Base-by-base conservation (phyloP, 2,888 invertebrate genomes). In the Octonoba sinensis region DNA sequence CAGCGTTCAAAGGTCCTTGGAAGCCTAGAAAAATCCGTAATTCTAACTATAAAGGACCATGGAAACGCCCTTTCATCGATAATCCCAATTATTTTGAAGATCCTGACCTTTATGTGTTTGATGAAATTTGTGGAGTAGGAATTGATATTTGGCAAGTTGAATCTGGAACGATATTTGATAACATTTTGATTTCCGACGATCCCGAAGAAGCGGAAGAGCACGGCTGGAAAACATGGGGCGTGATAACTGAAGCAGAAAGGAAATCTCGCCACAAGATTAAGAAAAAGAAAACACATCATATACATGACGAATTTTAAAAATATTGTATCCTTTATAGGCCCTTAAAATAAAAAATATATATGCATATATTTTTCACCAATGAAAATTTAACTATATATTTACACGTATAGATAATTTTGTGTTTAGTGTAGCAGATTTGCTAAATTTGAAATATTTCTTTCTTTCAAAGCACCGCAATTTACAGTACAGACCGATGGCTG, bases 1-100 rank as follows among this genome's bases (percentile, higher is more conserved):
- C 99, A 24, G 97, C 97, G 82, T 99, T 94, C 92, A 99, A 99
- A 91, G 97, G 98, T 74, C 96, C 96, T 89, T 99, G 99, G 99
- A 94, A 95, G 88, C 97, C 99, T 83, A 97, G 97, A 88, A 96
- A 98, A 87, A 96, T 99, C 88, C 96, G 97, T 90, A 99, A 99
- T 91, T 98, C 99, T 6, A 93, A 93, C 46, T 99, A 97, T 92
- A 99, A 98, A 88, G 96, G 97, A 76, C 91, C 93, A 24, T 99
- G 99, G 99, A 91, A 97, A 82, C 99, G 99, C 90, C 99, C 99
- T 15, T 97, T 98, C 90, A 96, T 99, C 87, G 96, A 96, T 89
- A 99, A 99, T 90, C 99, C 99, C 0, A 98, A 98, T 86, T 99
- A 99, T 90, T 91, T 90, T 0, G 89, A 96, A 3, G 99, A 99